These are phyloP conservation scores for Nothocercus nigrocapillus DNA, from an alignment of 2,113 vertebrate genomes.

Conservation along the genomic window DNA sequence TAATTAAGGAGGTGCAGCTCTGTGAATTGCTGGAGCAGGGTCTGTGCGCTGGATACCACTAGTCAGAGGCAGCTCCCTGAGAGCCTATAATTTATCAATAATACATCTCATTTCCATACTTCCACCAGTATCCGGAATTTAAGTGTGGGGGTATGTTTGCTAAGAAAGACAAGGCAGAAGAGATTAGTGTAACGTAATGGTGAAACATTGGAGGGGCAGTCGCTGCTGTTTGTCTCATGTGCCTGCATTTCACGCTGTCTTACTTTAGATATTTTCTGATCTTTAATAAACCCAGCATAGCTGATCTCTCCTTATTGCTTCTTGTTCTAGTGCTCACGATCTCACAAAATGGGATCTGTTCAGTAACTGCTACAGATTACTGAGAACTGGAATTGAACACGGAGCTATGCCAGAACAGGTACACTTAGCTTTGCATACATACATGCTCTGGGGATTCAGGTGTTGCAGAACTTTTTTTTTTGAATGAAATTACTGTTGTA, in stretches of 20 bases:
- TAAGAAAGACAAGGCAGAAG: not conserved
- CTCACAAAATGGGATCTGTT: conserved; percentile 98
- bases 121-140: not conserved
- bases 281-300: not conserved
- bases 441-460: not conserved
- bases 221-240: not conserved
- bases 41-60: not conserved
- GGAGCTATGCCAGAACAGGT: conserved; percentile 99
- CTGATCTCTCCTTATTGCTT: conserved; percentile 49
- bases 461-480: not conserved
- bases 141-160: not conserved
- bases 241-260: not conserved
- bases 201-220: not conserved
- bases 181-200: not conserved
- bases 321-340: conserved; percentile 90
- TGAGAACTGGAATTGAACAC: conserved; percentile 97
- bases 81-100: not conserved
- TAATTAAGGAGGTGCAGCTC: conserved; percentile 42
- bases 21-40: not conserved
- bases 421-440: not conserved
- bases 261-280: not conserved
- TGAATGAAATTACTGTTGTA: not conserved
- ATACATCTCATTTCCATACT: not conserved
- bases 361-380: conserved; percentile 95
- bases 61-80: not conserved